Evolutionary conservation across 2,888 invertebrate species (phyloP).

Genomic region (Dryomyza anilis): DNA sequence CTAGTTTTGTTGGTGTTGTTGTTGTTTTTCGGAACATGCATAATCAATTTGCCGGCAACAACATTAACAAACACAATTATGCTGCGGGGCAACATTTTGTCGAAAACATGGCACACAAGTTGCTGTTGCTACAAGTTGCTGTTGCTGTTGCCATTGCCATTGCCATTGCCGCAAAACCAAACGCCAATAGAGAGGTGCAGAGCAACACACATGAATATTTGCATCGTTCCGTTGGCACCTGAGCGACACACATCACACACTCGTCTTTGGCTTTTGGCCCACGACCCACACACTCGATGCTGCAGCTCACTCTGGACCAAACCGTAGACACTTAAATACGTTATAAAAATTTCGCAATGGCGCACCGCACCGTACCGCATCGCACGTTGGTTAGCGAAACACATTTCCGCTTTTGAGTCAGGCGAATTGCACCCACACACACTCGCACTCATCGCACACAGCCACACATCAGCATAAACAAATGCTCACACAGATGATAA

Average conservation of each 20-base stretch:
- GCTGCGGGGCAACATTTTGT: neutral
- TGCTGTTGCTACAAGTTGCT: neutral
- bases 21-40: too few species aligned
- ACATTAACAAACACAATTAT: neutral
- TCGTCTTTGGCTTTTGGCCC: neutral
- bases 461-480: neutral
- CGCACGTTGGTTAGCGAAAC: constrained; percentile 4
- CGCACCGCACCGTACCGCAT: neutral
- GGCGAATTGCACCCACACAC: neutral
- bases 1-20: too few species aligned
- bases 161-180: neutral
- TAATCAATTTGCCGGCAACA: neutral
- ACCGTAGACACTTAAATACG: neutral
- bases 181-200: neutral
- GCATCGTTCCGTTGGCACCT: neutral
- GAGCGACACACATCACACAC: neutral
- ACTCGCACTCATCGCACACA: neutral
- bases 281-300: neutral
- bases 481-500: neutral
- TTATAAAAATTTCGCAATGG: neutral
- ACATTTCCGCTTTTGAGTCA: constrained; percentile 6
- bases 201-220: neutral
- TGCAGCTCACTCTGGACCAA: neutral
- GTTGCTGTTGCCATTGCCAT: neutral
- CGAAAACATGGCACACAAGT: neutral